Conservation (phyloP, 2,888 invertebrate genomes). For the Nezara viridula region DNA sequence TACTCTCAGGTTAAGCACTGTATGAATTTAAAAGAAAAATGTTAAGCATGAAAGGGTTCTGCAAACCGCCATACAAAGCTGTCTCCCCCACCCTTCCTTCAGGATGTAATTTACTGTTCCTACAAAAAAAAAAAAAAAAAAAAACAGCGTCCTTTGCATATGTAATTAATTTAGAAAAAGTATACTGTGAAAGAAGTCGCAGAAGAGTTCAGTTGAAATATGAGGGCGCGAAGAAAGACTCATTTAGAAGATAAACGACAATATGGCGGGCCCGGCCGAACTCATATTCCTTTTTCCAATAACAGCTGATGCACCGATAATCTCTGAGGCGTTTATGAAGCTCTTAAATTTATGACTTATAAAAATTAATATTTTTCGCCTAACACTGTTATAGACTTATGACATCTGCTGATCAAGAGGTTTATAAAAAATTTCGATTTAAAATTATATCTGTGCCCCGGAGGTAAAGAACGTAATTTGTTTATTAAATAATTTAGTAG, state of each 20-base stretch:
- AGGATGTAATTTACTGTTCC: neutral
- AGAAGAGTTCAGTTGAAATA: neutral
- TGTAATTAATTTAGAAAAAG: neutral
- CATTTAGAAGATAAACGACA: neutral
- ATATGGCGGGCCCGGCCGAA: neutral
- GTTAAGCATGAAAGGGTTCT: too few relatives aligned
- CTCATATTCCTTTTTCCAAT: neutral
- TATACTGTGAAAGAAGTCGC: neutral
- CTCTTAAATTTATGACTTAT: neutral
- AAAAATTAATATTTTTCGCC: neutral
- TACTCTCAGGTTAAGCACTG: too few relatives aligned
- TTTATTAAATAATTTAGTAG: too few relatives aligned
- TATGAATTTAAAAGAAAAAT: too few relatives aligned
- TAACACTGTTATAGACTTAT: neutral
- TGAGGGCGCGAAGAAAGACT: neutral
- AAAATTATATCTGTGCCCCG: too few relatives aligned
- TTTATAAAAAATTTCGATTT: too few relatives aligned
- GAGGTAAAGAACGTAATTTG: too few relatives aligned
- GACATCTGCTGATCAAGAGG: neutral
- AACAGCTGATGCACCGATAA: slow-evolving; percentile 5
- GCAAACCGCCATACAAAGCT: too few relatives aligned
- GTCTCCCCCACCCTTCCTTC: neutral
- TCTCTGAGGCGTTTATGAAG: neutral
- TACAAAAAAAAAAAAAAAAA: neutral
- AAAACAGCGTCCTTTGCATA: neutral